phyloP scores from a whole-genome alignment of 2,888 invertebrate genomes.

The Saturnia japonica region DNA sequence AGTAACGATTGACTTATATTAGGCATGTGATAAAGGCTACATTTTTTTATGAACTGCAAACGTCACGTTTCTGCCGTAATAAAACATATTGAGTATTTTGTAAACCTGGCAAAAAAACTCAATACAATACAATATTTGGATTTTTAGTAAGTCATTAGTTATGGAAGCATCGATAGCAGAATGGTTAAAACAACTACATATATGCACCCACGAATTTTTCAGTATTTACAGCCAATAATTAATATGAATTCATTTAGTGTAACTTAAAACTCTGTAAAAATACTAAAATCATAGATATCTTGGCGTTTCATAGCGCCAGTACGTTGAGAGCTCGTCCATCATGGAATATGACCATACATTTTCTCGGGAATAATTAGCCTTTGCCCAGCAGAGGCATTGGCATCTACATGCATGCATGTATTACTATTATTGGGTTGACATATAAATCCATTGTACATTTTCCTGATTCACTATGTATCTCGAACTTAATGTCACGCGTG shows the following conservation, averaged over 20 bases:
- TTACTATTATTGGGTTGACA: not conserved
- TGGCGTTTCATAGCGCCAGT: not conserved
- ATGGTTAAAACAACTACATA: too few species aligned
- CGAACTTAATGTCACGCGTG: not conserved
- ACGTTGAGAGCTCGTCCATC: not conserved
- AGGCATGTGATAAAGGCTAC: too few species aligned
- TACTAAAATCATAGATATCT: not conserved
- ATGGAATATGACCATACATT: not conserved
- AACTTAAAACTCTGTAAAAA: not conserved
- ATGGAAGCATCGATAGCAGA: not conserved
- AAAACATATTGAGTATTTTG: too few species aligned
- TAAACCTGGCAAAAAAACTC: too few species aligned
- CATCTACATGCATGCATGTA: not conserved
- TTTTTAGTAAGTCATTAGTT: not conserved
- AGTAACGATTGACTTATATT: too few species aligned
- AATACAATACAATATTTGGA: not conserved
- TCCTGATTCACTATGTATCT: not conserved
- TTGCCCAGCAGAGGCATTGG: not conserved
- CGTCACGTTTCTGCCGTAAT: too few species aligned
- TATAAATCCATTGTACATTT: not conserved
- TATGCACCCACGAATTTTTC: not conserved
- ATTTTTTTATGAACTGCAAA: too few species aligned
- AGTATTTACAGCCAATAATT: not conserved
- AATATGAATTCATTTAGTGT: not conserved
- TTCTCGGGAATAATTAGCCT: not conserved